phyloP scores from a whole-genome alignment of 2,797 vertebrate genomes.

The Lepus oiostolus region DNA sequence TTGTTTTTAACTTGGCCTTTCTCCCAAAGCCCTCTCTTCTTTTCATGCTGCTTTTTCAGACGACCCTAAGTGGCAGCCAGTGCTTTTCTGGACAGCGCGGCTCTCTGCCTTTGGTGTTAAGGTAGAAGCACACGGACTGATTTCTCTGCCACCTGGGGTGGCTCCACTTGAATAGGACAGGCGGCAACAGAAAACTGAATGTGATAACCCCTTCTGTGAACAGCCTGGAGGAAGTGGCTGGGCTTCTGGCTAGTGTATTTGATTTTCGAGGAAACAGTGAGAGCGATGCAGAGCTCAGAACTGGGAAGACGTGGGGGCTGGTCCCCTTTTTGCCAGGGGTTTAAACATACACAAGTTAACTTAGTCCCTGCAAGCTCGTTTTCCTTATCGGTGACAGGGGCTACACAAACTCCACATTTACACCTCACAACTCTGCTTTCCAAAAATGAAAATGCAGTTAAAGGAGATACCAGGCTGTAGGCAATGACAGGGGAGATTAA shows the following conservation, averaged over 20 bases:
- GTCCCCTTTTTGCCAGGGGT: not conserved
- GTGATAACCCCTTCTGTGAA: conserved; percentile 41
- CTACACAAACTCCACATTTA: not conserved
- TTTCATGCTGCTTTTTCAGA: not conserved
- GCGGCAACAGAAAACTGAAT: conserved; percentile 25
- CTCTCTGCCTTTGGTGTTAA: not conserved
- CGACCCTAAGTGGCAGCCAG: not conserved
- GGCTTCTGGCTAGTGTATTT: not conserved
- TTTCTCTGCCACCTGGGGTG: conserved; percentile 31
- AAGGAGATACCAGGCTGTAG: not conserved
- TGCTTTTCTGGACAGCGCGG: not conserved
- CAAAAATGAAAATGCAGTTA: not conserved
- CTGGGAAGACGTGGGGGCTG: not conserved
- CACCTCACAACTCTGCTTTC: not conserved
- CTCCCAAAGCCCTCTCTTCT: not conserved
- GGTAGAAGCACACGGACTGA: not conserved
- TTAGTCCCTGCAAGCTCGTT: not conserved
- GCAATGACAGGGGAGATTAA: not conserved
- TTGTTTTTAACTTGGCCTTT: not conserved
- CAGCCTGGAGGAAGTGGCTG: not conserved
- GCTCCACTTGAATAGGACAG: conserved; percentile 28
- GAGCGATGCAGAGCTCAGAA: not conserved
- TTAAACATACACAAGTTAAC: not conserved
- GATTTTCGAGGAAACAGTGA: not conserved
- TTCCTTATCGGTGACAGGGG: not conserved